These are phyloP conservation scores for Pinna nobilis DNA, from an alignment of 1,140 invertebrate species.

Conservation along the genomic window DNA sequence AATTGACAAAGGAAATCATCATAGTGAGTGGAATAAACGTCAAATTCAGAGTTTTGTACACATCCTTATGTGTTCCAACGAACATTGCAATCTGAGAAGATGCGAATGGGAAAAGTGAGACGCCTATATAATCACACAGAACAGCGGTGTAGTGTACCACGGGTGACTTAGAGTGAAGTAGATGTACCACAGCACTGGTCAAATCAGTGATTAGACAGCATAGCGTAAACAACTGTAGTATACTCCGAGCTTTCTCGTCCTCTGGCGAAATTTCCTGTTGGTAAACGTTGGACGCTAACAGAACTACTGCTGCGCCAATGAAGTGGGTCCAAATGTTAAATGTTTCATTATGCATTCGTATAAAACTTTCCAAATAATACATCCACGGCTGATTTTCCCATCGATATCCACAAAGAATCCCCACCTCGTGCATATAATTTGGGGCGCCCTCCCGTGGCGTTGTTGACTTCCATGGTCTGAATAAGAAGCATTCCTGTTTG, in stretches of 20 bases:
- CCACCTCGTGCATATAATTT: too few species aligned
- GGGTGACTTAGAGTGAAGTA: slow-evolving; percentile 53
- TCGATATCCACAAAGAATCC: too few species aligned
- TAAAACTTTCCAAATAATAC: slow-evolving; percentile 59
- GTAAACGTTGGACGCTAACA: slow-evolving; percentile 29
- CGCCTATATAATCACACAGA: slow-evolving; percentile 51
- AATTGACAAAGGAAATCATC: neutral
- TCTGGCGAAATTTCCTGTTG: neutral
- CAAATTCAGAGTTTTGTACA: slow-evolving; percentile 2
- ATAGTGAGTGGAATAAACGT: neutral
- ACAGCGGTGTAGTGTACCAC: slow-evolving; percentile 56
- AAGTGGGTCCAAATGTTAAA: slow-evolving; percentile 69
- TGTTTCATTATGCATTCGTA: slow-evolving; percentile 68
- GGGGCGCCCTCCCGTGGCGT: too few species aligned
- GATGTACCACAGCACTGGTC: slow-evolving; percentile 54
- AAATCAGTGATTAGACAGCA: slow-evolving; percentile 5
- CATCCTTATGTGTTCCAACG: neutral
- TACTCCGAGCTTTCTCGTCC: neutral
- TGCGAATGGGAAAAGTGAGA: too few species aligned
- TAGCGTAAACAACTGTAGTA: neutral
- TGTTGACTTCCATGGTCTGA: too few species aligned
- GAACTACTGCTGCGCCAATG: slow-evolving; percentile 41
- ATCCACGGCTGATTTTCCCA: slow-evolving; percentile 40
- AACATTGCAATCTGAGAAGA: too few species aligned
- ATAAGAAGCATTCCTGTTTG: too few species aligned